A percentile compares a stretch with the other conserved stretches of the same genome.
Conservation (phyloP, 1,140 invertebrate genomes). For the Asbolus verrucosus region DNA sequence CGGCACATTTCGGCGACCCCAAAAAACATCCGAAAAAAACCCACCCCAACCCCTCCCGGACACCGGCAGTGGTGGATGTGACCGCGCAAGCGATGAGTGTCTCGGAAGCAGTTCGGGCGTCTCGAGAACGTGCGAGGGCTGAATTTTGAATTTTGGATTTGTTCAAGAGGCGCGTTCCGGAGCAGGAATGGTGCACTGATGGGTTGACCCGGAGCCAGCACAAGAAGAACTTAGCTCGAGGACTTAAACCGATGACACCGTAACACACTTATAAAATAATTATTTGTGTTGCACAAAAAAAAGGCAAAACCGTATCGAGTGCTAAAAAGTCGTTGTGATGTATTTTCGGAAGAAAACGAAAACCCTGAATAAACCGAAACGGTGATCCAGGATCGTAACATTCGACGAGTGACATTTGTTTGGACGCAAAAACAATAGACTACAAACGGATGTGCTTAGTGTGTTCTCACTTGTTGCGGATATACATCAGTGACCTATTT, state of each 20-base stretch:
- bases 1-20: slow-evolving; percentile 32
- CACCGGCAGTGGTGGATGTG: too few relatives aligned
- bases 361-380: slow-evolving; percentile 50
- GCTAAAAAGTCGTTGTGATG: slow-evolving; percentile 47
- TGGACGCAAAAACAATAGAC: slow-evolving; percentile 47
- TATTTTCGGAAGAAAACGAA: slow-evolving; percentile 49
- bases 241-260: slow-evolving; percentile 53
- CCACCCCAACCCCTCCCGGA: not conserved
- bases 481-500: slow-evolving; percentile 45
- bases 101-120: too few relatives aligned
- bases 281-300: slow-evolving; percentile 33
- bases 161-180: not conserved
- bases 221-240: slow-evolving; percentile 30
- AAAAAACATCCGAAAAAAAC: slow-evolving; percentile 40
- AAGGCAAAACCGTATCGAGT: slow-evolving; percentile 8
- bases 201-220: slow-evolving; percentile 25
- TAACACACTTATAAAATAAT: slow-evolving; percentile 56
- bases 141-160: too few relatives aligned
- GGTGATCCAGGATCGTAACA: slow-evolving; percentile 47
- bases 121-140: too few relatives aligned
- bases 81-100: too few relatives aligned
- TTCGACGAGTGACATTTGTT: slow-evolving; percentile 48
- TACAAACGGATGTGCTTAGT: slow-evolving; percentile 49
- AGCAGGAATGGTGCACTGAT: slow-evolving; percentile 29
- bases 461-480: slow-evolving; percentile 42